Conservation (phyloP, 2,113 vertebrate genomes). For the Ia io region DNA sequence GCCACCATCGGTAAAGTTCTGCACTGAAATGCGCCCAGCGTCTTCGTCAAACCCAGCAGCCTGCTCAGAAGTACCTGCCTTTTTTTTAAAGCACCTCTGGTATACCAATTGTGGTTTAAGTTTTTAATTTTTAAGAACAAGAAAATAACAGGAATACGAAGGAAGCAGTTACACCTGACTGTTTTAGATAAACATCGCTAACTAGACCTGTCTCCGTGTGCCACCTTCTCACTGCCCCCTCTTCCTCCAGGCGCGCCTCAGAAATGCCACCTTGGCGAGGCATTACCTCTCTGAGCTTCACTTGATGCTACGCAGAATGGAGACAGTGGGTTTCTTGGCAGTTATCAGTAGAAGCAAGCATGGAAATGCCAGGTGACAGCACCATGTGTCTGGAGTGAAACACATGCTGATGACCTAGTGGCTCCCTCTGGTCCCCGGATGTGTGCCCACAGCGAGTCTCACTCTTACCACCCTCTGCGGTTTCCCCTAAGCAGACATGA, state of each 20-base stretch:
- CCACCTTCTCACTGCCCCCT: neutral
- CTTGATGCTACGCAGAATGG: neutral
- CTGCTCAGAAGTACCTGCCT: neutral
- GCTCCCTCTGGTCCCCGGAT: no score
- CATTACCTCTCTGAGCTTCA: neutral
- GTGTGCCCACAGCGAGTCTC: no score
- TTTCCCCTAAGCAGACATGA: neutral
- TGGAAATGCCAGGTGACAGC: neutral
- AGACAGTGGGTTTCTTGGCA: neutral
- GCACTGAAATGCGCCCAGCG: no score
- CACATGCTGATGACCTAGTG: neutral
- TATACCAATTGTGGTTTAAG: neutral
- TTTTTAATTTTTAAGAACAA: neutral
- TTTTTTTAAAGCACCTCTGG: neutral
- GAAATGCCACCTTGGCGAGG: neutral
- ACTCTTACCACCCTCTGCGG: no score
- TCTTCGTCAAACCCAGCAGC: neutral
- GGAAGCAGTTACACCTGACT: neutral
- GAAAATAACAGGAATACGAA: neutral
- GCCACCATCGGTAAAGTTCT: neutral
- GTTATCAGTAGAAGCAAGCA: neutral
- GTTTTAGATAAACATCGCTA: neutral
- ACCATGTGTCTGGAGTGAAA: neutral
- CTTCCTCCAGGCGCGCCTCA: neutral
- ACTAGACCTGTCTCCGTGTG: neutral